Evolutionary conservation across 1,140 invertebrate species (phyloP).

Genomic region (Papilio helenus): DNA sequence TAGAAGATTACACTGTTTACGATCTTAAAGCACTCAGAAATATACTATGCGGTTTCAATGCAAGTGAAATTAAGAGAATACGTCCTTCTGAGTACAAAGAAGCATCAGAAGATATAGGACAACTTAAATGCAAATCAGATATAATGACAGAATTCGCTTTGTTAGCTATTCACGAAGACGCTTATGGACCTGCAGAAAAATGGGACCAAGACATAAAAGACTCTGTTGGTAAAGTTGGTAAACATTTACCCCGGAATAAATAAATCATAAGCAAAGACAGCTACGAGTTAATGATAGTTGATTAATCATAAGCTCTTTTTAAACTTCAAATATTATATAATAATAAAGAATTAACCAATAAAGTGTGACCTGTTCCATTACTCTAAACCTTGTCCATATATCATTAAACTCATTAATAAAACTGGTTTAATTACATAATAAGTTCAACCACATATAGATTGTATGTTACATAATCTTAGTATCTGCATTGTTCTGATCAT

Average conservation of each 20-base stretch:
- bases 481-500: too few species aligned
- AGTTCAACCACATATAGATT: neutral
- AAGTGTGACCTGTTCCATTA: conserved; percentile 8
- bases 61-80: conserved; percentile 75
- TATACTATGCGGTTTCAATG: conserved; percentile 81
- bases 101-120: conserved; percentile 68
- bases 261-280: neutral
- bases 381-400: neutral
- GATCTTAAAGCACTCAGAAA: conserved; percentile 78
- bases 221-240: conserved; percentile 60
- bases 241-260: conserved; percentile 56
- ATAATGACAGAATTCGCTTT: conserved; percentile 69
- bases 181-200: conserved; percentile 68
- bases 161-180: conserved; percentile 66
- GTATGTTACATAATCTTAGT: too few species aligned
- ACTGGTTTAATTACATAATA: neutral
- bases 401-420: neutral
- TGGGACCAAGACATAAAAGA: conserved; percentile 70
- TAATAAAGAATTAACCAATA: neutral
- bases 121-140: conserved; percentile 68
- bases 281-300: neutral
- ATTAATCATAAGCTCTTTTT: neutral
- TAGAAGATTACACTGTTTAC: conserved; percentile 80
- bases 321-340: neutral
- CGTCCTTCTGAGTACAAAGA: conserved; percentile 78